Conservation (phyloP, 2,888 invertebrate genomes). For the Acheta domesticus region DNA sequence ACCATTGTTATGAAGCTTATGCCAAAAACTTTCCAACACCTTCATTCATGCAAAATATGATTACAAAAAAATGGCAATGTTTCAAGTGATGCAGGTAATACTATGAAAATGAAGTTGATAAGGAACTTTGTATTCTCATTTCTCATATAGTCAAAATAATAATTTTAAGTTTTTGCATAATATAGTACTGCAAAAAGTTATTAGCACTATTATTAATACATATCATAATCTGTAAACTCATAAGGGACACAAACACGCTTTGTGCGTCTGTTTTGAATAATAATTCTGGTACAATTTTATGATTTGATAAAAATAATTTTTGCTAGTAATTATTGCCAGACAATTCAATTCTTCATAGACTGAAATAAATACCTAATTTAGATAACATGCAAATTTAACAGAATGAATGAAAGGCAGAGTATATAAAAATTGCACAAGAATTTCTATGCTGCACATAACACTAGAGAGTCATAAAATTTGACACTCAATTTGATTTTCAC, state of each 20-base stretch:
- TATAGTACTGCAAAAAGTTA: neutral
- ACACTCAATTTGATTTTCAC: neutral
- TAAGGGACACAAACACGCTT: no score
- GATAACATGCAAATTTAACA: neutral
- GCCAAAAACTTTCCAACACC: neutral
- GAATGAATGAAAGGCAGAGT: neutral
- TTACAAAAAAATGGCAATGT: neutral
- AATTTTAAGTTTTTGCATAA: neutral
- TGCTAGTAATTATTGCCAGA: no score
- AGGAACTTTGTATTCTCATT: neutral
- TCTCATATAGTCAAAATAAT: neutral
- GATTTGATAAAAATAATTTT: no score
- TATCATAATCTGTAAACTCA: no score
- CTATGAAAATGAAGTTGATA: neutral
- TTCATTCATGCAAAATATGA: conserved; percentile 10
- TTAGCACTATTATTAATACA: no score
- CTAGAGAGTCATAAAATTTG: conserved; percentile 11
- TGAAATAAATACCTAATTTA: neutral
- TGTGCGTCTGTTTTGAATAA: no score
- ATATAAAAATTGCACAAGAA: neutral
- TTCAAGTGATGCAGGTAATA: neutral
- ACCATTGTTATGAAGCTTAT: neutral
- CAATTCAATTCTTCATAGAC: no score
- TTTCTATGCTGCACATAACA: neutral
- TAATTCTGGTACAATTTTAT: no score